Evolutionary conservation across 2,113 vertebrate species (phyloP), one percentile per base, ranked within the genome.

Genomic region (Antigone vipio): DNA sequence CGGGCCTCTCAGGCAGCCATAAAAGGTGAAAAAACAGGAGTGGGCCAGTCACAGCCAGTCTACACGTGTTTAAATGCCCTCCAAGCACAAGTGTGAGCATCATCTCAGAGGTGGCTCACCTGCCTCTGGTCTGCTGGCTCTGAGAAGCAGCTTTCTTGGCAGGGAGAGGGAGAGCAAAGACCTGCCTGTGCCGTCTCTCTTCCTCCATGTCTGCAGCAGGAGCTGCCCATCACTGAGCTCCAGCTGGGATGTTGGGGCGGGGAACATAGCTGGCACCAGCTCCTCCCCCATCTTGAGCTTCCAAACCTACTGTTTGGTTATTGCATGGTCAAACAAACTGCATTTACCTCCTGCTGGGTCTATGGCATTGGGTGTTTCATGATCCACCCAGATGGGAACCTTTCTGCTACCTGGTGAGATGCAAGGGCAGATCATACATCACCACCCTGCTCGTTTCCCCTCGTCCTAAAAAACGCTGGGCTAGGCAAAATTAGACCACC

Each of bases 181-280:
- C 21, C 38, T 64, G 68, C 12, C 30, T 27, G 5, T 35, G 21
- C 32, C 14, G 1, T 20, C 6, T 58, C 9, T 87, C 29, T 58
- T 81, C 24, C 24, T 89, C 52, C 11, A 12, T 0, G 0, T 15
- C 44, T 73, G 17, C 84, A 85, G 24, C 34, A 92, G 45, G 19
- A 77, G 24, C 22, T 88, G 34, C 47, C 29, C 15, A 22, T 44
- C 0, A 5, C 23, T 22, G 32, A 73, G 12, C 17, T 62, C 50
- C 2, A 3, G 5, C n/a, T 77, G 23, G 6, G 27, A 74, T 13
- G 9, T 3, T 60, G 24, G 3, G 1, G 4, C 2, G 1, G 2
- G 12, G 0, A 64, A 23, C 27, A 47, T 7, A 35, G 15, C 22
- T 78, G 32, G 52, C 30, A 49, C 11, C 11, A 49, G 27, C 10